Conservation (phyloP, 2,888 invertebrate genomes). For the Nezara viridula region DNA sequence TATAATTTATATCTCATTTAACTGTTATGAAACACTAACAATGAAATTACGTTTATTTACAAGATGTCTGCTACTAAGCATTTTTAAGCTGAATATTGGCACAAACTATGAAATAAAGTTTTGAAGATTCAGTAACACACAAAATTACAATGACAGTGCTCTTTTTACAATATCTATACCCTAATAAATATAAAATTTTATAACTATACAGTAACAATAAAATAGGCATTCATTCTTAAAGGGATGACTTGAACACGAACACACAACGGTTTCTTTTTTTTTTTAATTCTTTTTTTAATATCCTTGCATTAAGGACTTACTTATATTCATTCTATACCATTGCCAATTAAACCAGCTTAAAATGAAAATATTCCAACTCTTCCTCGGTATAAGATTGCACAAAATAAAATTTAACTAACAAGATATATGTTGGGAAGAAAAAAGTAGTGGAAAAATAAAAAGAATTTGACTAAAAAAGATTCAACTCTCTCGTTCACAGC, state of each 20-base stretch:
- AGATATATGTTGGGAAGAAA: neutral
- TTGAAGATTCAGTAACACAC: conserved; percentile 63
- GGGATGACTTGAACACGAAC: conserved; percentile 56
- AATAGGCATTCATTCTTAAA: conserved; percentile 57
- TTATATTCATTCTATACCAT: neutral
- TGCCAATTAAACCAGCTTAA: conserved; percentile 8
- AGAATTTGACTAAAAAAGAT: conserved; percentile 54
- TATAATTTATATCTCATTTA: conserved; percentile 57
- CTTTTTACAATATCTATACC: conserved; percentile 59
- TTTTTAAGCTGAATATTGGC: conserved; percentile 65
- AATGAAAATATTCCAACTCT: neutral
- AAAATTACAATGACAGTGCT: conserved; percentile 63
- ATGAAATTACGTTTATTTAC: conserved; percentile 63
- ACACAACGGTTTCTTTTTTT: conserved; percentile 33
- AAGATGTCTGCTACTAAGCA: conserved; percentile 65
- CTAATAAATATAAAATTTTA: conserved; percentile 62
- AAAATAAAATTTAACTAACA: conserved; percentile 15
- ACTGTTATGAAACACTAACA: conserved; percentile 61
- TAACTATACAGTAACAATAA: conserved; percentile 64
- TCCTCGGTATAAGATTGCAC: neutral
- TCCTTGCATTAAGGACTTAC: neutral
- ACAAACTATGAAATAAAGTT: conserved; percentile 65
- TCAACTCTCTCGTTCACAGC: conserved; percentile 60
- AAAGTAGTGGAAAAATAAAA: conserved; percentile 37
- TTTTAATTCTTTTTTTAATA: neutral